Evolutionary conservation across 2,888 invertebrate species (phyloP).

Genomic region (Dione juno): DNA sequence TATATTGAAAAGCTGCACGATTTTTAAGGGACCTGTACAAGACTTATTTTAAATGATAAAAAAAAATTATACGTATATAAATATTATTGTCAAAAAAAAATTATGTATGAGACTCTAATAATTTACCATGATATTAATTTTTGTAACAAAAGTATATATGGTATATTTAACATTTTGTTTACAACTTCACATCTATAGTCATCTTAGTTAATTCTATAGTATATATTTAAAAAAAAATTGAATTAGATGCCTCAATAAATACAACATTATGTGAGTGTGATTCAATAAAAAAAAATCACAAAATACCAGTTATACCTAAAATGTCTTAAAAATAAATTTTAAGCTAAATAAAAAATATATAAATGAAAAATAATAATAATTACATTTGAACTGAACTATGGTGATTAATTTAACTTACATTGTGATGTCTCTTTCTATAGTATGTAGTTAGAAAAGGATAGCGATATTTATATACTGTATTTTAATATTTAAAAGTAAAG

Average conservation of each 20-base stretch:
- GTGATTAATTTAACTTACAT: constrained; percentile 18
- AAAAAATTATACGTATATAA: no score
- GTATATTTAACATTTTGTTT: background rate
- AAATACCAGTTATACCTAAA: constrained; percentile 16
- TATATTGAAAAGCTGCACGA: no score
- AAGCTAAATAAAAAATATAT: constrained; percentile 17
- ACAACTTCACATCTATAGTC: background rate
- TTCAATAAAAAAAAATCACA: background rate
- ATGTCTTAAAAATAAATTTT: background rate
- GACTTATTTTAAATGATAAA: no score
- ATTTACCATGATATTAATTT: background rate
- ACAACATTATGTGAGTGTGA: background rate
- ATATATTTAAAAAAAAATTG: background rate
- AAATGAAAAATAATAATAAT: constrained; percentile 2
- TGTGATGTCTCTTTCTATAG: background rate
- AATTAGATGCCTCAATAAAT: constrained; percentile 1
- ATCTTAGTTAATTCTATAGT: background rate
- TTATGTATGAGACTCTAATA: no score
- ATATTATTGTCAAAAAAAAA: no score
- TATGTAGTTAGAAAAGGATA: background rate
- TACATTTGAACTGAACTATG: constrained; percentile 15
- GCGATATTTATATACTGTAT: background rate
- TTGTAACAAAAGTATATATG: background rate
- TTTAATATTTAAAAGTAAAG: background rate
- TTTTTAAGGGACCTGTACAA: no score